phyloP scores from a whole-genome alignment of 1,140 invertebrate species.

The Adoxophyes honmai region DNA sequence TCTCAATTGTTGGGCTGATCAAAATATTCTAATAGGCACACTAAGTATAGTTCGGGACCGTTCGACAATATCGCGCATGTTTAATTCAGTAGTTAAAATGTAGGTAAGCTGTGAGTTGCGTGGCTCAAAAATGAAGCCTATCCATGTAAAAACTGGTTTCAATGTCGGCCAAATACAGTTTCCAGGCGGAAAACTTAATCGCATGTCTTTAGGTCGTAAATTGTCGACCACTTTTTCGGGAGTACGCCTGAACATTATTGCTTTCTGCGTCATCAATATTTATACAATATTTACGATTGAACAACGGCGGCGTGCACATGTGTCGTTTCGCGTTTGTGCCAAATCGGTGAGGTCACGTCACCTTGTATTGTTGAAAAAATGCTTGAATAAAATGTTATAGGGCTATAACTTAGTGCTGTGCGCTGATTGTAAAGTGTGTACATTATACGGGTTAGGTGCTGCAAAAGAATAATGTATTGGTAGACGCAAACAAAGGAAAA shows the following conservation, averaged over 20 bases:
- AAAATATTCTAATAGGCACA: too few relatives aligned
- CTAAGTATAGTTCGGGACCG: too few relatives aligned
- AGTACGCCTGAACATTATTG: constrained; percentile 51
- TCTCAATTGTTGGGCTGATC: too few relatives aligned
- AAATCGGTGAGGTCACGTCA: constrained; percentile 22
- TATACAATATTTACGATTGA: constrained; percentile 53
- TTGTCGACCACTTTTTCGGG: constrained; percentile 52
- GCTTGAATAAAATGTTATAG: constrained; percentile 33
- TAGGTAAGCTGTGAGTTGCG: not conserved
- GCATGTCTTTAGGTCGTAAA: constrained; percentile 61
- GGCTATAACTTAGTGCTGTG: too few relatives aligned
- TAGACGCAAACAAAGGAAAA: too few relatives aligned
- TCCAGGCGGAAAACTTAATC: constrained; percentile 48
- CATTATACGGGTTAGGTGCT: too few relatives aligned
- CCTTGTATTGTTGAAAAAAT: constrained; percentile 11
- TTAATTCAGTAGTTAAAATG: not conserved
- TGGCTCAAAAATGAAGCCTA: not conserved
- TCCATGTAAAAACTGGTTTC: constrained; percentile 4
- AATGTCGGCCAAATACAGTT: constrained; percentile 11
- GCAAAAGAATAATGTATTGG: too few relatives aligned
- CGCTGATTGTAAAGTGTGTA: too few relatives aligned
- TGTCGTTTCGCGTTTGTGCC: constrained; percentile 26
- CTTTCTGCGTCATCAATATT: constrained; percentile 62
- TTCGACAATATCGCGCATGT: not conserved
- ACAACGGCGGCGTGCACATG: constrained; percentile 40